phyloP scores from a whole-genome alignment of 2,113 vertebrate genomes.

The Turnix velox region DNA sequence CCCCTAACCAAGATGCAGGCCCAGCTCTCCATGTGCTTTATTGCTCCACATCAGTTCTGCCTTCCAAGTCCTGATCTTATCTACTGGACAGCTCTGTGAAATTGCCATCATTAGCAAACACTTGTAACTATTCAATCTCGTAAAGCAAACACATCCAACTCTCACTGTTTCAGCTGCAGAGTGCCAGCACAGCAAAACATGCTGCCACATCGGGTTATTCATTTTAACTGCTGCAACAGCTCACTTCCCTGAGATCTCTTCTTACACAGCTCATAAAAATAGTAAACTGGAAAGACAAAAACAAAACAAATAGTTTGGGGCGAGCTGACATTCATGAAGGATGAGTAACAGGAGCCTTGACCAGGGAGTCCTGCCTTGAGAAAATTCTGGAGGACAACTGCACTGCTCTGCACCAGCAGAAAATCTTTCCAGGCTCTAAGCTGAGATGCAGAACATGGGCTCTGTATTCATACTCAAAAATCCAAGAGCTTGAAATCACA shows the following conservation, averaged over 20 bases:
- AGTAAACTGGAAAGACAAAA: neutral
- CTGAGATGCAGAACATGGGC: accelerated
- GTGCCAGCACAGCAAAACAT: accelerated
- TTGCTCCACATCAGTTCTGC: neutral
- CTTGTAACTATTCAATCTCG: neutral
- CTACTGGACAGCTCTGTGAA: neutral
- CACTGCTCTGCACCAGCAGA: neutral
- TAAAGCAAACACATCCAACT: neutral
- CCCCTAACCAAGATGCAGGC: neutral
- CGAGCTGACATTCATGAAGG: neutral
- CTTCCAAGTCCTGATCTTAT: neutral
- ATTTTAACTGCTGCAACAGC: neutral
- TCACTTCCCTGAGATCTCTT: neutral
- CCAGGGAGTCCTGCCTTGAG: neutral
- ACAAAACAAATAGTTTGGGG: neutral
- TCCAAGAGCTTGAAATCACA: neutral
- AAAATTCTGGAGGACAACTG: neutral
- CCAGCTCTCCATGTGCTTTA: neutral
- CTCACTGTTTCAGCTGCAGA: neutral
- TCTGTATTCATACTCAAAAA: neutral
- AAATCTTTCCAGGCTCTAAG: neutral
- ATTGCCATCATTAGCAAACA: neutral
- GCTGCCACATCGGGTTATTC: accelerated
- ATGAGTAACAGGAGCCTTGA: neutral
- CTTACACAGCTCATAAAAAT: neutral